Evolutionary conservation across 2,888 invertebrate genomes (phyloP).

Genomic region (Galerucella calmariensis): DNA sequence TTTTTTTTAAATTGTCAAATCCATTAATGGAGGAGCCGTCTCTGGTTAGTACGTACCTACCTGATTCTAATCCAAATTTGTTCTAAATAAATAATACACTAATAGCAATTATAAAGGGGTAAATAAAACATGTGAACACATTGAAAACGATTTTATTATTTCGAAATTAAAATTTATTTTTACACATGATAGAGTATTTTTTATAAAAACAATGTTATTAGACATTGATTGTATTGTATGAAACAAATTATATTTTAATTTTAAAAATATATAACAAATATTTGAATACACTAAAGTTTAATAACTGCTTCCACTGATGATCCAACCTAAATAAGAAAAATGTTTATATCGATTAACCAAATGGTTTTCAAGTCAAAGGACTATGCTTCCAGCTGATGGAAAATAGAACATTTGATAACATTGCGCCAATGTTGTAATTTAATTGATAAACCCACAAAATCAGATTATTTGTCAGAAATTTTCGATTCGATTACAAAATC

Average conservation of each 20-base stretch:
- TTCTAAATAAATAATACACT: background rate
- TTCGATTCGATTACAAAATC: too few relatives aligned
- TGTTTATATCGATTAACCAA: background rate
- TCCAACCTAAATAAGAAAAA: background rate
- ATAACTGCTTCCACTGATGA: background rate
- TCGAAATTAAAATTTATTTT: background rate
- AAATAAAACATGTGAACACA: background rate
- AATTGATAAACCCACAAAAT: too few relatives aligned
- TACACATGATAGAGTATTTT: background rate
- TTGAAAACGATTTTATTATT: constrained; percentile 1
- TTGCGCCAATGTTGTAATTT: too few relatives aligned
- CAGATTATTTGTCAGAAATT: too few relatives aligned
- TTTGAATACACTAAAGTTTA: background rate
- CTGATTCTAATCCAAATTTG: background rate
- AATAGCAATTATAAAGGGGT: background rate
- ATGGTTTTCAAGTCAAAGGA: too few relatives aligned
- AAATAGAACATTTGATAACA: too few relatives aligned
- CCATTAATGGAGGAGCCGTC: too few relatives aligned
- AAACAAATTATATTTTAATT: too few relatives aligned
- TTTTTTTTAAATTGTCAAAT: too few relatives aligned
- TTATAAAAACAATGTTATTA: background rate
- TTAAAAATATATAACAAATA: too few relatives aligned
- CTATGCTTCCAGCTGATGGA: too few relatives aligned
- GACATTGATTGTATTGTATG: too few relatives aligned
- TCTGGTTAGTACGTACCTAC: background rate